phyloP scores from a whole-genome alignment of 2,113 vertebrate genomes.

The Hippocampus barbouri region DNA sequence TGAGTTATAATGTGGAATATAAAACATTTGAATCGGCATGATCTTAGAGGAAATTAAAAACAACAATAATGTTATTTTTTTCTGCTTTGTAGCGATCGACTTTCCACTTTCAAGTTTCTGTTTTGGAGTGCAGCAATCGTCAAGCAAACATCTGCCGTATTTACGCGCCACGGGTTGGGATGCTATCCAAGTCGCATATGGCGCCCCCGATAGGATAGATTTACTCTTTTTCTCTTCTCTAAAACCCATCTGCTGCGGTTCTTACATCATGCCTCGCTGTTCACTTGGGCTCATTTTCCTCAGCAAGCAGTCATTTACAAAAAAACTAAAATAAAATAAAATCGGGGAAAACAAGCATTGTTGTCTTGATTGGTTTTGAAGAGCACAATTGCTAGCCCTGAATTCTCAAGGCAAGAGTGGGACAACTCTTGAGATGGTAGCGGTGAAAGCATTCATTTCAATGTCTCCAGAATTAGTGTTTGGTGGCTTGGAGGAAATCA shows the following conservation, averaged over 20 bases:
- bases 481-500: background rate
- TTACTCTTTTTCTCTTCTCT: constrained; percentile 65
- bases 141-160: constrained; percentile 66
- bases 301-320: constrained; percentile 41
- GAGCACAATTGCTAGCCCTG: background rate
- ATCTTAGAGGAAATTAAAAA: background rate
- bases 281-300: constrained; percentile 36
- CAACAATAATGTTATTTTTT: constrained; percentile 17
- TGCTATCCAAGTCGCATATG: constrained; percentile 64
- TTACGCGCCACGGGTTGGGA: constrained; percentile 58
- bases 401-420: background rate
- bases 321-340: background rate
- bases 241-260: constrained; percentile 62
- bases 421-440: background rate
- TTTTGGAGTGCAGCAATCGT: constrained; percentile 55
- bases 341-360: constrained; percentile 2
- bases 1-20: background rate
- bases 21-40: background rate
- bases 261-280: constrained; percentile 52
- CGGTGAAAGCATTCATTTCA: background rate
- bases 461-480: background rate
- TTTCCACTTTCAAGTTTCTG: constrained; percentile 38
- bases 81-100: no score
- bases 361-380: constrained; percentile 3
- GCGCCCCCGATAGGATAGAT: constrained; percentile 58